Evolutionary conservation across 92 coral and sea anemone species (phyloP), one percentile per base, ranked within the genome.

Genomic region (Ricordea florida): DNA sequence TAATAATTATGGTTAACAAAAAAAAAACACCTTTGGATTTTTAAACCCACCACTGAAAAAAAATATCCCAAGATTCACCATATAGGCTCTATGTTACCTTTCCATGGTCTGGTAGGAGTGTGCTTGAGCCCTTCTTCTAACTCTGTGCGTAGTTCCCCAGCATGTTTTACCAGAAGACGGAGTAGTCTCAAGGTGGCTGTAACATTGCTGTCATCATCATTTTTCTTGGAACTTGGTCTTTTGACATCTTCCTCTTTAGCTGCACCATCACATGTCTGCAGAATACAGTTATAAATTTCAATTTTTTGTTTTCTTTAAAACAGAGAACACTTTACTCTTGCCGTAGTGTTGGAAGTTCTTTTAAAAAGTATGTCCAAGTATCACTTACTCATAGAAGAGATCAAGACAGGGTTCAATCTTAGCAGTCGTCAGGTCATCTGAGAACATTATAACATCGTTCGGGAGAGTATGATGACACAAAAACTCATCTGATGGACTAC

Each of bases 31-130:
- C n/a, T n/a, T n/a, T n/a, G n/a, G n/a, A n/a, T n/a, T n/a, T n/a
- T n/a, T n/a, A n/a, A n/a, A n/a, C n/a, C n/a, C n/a, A n/a, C n/a
- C n/a, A n/a, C 42, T n/a, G 20, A 25, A 4, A 28, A 20, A 29
- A 1, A 1, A 2, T 4, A 37, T 4, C 29, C 14, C n/a, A 8
- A 5, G 25, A 1, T 33, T 16, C 2, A 60, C 17, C 3, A 5
- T 16, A 9, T 35, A 60, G 8, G 6, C 14, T 16, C 4, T 16
- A 10, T 5, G 27, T 10, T 37, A 94, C 98, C 98, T 92, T 94
- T 90, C 98, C 98, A 94, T 29, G 98, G 98, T 67, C 93, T 76
- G 7, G 98, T 94, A 15, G 98, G 98, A 0, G 97, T 94, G 26
- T 44, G 75, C 9, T 80, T 89, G 5, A 94, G 90, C 9, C 98